A percentile compares a stretch with the other conserved stretches of the same genome.
Conservation (phyloP, 2,797 vertebrate species). For the Sphaeramia orbicularis region DNA sequence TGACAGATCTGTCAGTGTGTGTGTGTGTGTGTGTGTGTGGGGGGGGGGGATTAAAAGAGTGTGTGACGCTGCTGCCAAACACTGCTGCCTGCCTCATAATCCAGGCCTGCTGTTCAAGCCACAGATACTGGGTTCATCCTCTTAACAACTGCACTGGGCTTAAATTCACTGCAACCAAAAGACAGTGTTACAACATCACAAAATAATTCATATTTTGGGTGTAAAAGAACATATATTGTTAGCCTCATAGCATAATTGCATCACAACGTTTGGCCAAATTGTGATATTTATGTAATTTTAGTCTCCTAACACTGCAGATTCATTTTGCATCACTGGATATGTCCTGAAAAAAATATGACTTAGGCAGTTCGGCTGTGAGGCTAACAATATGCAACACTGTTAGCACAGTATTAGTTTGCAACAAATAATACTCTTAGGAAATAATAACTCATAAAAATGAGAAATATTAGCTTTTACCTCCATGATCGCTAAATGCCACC, state of each 20-base stretch:
- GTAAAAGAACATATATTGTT: not conserved
- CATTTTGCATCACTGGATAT: too few relatives aligned
- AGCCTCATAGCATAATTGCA: too few relatives aligned
- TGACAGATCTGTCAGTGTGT: not conserved
- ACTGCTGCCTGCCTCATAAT: slow-evolving; percentile 20
- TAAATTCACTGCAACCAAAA: not conserved
- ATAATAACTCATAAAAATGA: not conserved
- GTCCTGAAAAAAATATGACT: too few relatives aligned
- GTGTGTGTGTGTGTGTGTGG: not conserved
- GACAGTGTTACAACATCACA: not conserved
- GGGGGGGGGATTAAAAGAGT: slow-evolving; percentile 20
- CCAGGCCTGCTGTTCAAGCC: slow-evolving; percentile 8
- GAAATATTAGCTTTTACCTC: too few relatives aligned
- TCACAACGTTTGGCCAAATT: too few relatives aligned
- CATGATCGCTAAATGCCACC: too few relatives aligned
- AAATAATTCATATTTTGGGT: not conserved
- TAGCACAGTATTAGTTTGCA: not conserved
- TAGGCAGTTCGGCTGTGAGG: too few relatives aligned
- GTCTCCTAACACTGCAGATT: too few relatives aligned
- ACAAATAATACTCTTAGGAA: slow-evolving; percentile 3
- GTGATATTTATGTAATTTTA: too few relatives aligned
- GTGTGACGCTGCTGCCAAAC: slow-evolving; percentile 9
- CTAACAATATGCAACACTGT: not conserved
- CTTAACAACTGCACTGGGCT: slow-evolving; percentile 13
- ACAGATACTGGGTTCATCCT: slow-evolving; percentile 27